phyloP scores from a whole-genome alignment of 2,797 vertebrate genomes.

The Clarias laeviceps region DNA sequence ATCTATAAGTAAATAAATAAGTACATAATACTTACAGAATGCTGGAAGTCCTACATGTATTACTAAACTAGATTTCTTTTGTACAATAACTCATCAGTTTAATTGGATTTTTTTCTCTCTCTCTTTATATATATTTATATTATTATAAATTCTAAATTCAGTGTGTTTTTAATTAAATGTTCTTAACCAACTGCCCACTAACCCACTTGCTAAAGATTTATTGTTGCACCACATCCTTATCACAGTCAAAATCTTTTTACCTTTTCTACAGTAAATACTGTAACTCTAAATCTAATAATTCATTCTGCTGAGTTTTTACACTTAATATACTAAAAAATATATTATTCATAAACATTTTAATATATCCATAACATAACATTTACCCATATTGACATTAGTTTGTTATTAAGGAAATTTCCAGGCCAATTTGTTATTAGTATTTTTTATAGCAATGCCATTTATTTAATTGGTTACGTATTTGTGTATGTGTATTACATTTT shows the following conservation, averaged over 20 bases:
- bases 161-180: too few relatives aligned
- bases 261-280: too few relatives aligned
- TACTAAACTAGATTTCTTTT: neutral
- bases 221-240: too few relatives aligned
- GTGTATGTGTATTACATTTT: too few relatives aligned
- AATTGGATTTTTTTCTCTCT: neutral
- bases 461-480: too few relatives aligned
- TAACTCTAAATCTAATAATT: neutral
- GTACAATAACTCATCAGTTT: neutral
- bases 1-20: neutral
- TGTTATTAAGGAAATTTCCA: too few relatives aligned
- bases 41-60: neutral
- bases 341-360: neutral
- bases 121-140: neutral
- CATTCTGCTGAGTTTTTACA: neutral
- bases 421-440: too few relatives aligned
- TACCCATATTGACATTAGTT: too few relatives aligned
- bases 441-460: too few relatives aligned
- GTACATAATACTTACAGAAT: neutral
- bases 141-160: neutral
- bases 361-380: too few relatives aligned
- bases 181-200: too few relatives aligned
- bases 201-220: neutral
- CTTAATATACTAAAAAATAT: neutral
- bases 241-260: too few relatives aligned